These are phyloP conservation scores for Heliconius charithonia DNA, from an alignment of 2,888 invertebrate genomes.

Conservation along the genomic window DNA sequence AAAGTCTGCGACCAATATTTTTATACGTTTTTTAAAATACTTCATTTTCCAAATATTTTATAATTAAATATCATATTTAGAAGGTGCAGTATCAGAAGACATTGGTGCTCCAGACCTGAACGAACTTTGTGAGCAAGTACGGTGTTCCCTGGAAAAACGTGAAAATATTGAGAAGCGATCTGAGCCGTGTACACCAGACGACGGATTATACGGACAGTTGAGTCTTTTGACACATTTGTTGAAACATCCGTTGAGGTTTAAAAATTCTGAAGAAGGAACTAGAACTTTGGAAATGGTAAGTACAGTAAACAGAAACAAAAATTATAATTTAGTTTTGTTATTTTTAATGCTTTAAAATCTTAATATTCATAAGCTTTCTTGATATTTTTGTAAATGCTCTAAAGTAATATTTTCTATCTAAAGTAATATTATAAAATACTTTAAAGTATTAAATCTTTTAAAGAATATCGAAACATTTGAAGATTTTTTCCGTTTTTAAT, in stretches of 20 bases:
- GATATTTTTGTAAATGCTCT: not conserved
- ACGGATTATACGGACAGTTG: conserved; percentile 94
- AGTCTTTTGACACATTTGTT: conserved; percentile 94
- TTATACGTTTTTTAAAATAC: not conserved
- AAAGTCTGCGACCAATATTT: too few species aligned
- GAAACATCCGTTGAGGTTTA: conserved; percentile 94
- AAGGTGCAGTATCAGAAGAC: conserved; percentile 77
- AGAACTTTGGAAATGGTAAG: conserved; percentile 85
- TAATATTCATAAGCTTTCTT: not conserved
- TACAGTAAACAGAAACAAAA: too few species aligned
- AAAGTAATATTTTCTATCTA: not conserved
- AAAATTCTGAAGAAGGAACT: conserved; percentile 89
- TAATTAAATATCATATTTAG: conserved; percentile 43
- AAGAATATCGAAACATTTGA: too few species aligned
- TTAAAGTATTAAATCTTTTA: too few species aligned
- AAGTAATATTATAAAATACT: too few species aligned
- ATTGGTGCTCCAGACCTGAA: conserved; percentile 86
- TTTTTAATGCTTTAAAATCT: not conserved
- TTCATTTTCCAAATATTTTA: not conserved
- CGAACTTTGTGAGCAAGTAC: conserved; percentile 88
- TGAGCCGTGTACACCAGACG: conserved; percentile 92
- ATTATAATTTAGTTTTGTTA: too few species aligned
- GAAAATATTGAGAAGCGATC: conserved; percentile 93
- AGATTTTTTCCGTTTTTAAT: too few species aligned
- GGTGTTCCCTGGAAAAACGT: conserved; percentile 88